These are phyloP conservation scores for Gymnoscelis rufifasciata DNA, from an alignment of 2,888 invertebrate species.

Conservation along the genomic window DNA sequence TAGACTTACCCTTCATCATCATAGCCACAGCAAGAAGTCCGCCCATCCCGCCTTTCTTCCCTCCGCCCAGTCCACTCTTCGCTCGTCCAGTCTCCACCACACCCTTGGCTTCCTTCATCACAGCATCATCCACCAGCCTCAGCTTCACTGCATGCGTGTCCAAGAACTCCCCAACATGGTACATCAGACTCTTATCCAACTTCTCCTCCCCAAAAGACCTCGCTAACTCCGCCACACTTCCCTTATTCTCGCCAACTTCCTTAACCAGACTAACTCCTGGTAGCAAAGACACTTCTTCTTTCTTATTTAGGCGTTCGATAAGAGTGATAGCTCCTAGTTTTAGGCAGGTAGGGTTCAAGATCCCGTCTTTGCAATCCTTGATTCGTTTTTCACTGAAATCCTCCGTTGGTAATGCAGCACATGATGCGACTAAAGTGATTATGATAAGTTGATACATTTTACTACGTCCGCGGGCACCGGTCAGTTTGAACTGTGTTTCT, in stretches of 20 bases:
- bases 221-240: constrained; percentile 82
- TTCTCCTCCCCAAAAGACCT: constrained; percentile 84
- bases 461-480: constrained; percentile 39
- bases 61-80: constrained; percentile 52
- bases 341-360: constrained; percentile 64
- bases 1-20: constrained; percentile 79
- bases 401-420: constrained; percentile 43
- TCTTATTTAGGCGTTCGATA: constrained; percentile 61
- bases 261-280: constrained; percentile 83
- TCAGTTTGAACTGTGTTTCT: constrained; percentile 39
- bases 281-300: constrained; percentile 58
- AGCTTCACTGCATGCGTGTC: constrained; percentile 84
- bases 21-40: constrained; percentile 76
- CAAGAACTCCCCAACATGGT: constrained; percentile 82
- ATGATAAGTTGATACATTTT: constrained; percentile 46
- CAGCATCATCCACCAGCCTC: constrained; percentile 80
- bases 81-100: constrained; percentile 64
- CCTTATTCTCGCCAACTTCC: constrained; percentile 78
- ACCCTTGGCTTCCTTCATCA: constrained; percentile 74
- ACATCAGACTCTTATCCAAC: constrained; percentile 84
- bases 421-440: constrained; percentile 27
- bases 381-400: constrained; percentile 37
- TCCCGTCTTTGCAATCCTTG: constrained; percentile 63
- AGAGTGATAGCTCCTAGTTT: constrained; percentile 69
- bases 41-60: constrained; percentile 67